phyloP scores from a whole-genome alignment of 2,888 invertebrate genomes.

The Galerucella pusilla region DNA sequence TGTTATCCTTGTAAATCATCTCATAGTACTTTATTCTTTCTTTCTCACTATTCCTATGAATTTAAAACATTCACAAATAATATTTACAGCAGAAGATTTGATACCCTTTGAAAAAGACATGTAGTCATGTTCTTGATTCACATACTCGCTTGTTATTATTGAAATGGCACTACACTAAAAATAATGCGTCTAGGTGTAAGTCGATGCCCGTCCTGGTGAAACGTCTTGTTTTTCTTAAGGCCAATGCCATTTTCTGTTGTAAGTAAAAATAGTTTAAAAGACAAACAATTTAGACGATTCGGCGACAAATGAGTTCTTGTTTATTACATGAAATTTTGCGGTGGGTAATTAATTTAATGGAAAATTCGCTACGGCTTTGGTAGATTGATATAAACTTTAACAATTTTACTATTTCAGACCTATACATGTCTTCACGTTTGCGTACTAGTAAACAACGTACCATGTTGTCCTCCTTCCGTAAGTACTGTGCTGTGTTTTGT shows the following conservation, averaged over 20 bases:
- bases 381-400: neutral
- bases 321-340: conserved; percentile 10
- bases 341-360: neutral
- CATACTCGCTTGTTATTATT: conserved; percentile 7
- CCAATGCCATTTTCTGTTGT: conserved; percentile 14
- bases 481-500: conserved; percentile 62
- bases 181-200: conserved; percentile 16
- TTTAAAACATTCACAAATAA: neutral
- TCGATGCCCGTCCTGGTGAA: neutral
- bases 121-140: conserved; percentile 6
- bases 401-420: conserved; percentile 72
- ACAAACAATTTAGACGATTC: conserved; percentile 6
- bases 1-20: no score
- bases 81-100: neutral
- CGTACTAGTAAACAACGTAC: conserved; percentile 84
- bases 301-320: conserved; percentile 12
- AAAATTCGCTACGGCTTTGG: neutral
- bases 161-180: conserved; percentile 9
- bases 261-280: conserved; percentile 18
- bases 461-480: conserved; percentile 85
- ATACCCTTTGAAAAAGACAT: neutral
- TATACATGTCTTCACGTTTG: conserved; percentile 92
- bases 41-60: no score
- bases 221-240: conserved; percentile 9
- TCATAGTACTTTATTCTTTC: no score